These are phyloP conservation scores for Cossypha polioptera DNA, from an alignment of 2,797 vertebrate species.

Conservation along the genomic window DNA sequence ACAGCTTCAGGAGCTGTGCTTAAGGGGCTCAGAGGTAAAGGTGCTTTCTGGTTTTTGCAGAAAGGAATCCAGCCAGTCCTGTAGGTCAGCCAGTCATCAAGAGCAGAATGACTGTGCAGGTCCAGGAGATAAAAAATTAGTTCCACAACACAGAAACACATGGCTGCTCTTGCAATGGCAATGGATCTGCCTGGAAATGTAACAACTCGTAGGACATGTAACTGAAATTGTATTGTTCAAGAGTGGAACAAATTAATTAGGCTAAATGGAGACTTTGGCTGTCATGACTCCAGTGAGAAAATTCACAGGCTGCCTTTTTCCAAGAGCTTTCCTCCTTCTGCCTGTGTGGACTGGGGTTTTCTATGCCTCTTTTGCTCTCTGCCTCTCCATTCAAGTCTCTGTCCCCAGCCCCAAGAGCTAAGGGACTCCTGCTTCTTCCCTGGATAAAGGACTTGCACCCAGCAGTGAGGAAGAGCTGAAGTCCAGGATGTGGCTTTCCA, in stretches of 20 bases:
- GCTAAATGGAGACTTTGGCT: conserved; percentile 16
- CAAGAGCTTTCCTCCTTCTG: neutral
- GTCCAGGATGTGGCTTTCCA: neutral
- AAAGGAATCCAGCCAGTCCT: neutral
- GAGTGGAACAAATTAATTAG: conserved; percentile 54
- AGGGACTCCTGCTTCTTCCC: neutral
- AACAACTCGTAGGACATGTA: neutral
- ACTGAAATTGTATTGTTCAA: neutral
- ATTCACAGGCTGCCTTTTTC: neutral
- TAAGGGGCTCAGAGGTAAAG: neutral
- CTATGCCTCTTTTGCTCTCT: neutral
- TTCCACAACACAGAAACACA: neutral
- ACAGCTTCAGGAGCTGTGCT: neutral
- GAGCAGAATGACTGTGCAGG: neutral
- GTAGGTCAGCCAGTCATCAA: neutral
- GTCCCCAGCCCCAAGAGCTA: neutral
- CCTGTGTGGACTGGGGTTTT: rapidly evolving
- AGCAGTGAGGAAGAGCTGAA: rapidly evolving
- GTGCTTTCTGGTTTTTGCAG: neutral
- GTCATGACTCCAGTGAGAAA: neutral
- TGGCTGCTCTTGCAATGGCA: neutral
- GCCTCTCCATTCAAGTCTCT: neutral
- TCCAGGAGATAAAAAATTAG: neutral
- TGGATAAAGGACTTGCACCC: neutral
- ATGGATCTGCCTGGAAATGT: conserved; percentile 24